These are phyloP conservation scores for Polymixis lichenea DNA, from an alignment of 2,888 invertebrate species.

Conservation along the genomic window DNA sequence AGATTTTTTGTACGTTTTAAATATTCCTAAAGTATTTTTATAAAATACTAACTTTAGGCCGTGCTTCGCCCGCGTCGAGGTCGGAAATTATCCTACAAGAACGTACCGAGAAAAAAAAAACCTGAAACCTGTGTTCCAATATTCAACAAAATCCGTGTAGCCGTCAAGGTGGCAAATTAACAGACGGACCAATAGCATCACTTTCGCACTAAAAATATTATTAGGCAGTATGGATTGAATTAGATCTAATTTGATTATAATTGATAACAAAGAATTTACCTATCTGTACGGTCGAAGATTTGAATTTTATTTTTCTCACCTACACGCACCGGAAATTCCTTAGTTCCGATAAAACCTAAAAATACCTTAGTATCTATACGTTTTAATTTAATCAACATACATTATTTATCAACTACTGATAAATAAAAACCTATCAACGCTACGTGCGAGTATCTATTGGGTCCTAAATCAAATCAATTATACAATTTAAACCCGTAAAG, in stretches of 20 bases:
- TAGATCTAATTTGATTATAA: not conserved
- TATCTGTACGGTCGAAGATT: not conserved
- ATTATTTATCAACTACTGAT: slow-evolving; percentile 9
- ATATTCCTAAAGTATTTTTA: too few relatives aligned
- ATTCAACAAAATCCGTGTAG: too few relatives aligned
- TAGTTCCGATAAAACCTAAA: not conserved
- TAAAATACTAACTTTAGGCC: too few relatives aligned
- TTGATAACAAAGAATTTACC: not conserved
- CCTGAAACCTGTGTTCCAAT: too few relatives aligned
- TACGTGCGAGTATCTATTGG: not conserved
- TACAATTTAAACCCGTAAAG: not conserved
- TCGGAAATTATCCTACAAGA: too few relatives aligned
- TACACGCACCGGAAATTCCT: slow-evolving; percentile 4
- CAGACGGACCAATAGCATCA: too few relatives aligned
- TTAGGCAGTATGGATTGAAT: too few relatives aligned
- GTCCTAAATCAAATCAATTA: slow-evolving; percentile 15
- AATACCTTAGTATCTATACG: not conserved
- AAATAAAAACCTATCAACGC: not conserved
- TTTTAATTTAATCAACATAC: slow-evolving; percentile 2
- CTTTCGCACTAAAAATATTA: not conserved
- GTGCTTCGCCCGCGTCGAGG: too few relatives aligned
- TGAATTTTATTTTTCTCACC: not conserved
- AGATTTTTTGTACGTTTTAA: too few relatives aligned
- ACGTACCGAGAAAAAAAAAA: too few relatives aligned
- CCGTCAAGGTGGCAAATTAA: too few relatives aligned